Percentiles rank a stretch among this genome's conserved stretches.
phyloP scores from a whole-genome alignment of 2,113 vertebrate species.

The Sinocyclocheilus grahami region DNA sequence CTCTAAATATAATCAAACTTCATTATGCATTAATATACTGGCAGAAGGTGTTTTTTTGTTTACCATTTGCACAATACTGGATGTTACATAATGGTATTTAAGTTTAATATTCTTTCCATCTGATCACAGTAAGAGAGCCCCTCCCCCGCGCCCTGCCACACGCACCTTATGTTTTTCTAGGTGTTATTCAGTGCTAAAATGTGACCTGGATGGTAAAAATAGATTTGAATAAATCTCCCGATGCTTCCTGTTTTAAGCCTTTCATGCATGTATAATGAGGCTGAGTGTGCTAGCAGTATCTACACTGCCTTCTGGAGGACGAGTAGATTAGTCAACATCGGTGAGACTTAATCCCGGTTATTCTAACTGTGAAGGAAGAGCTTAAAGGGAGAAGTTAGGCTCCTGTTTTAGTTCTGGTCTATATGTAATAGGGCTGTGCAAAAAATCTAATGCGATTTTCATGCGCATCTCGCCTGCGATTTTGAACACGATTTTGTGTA shows the following conservation, averaged over 20 bases:
- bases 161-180: neutral
- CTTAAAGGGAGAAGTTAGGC: neutral
- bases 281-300: constrained; percentile 19
- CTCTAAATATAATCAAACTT: neutral
- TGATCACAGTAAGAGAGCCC: neutral
- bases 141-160: neutral
- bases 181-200: constrained; percentile 18
- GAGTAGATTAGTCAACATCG: constrained; percentile 20
- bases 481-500: too few species aligned
- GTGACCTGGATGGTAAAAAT: constrained; percentile 45
- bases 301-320: constrained; percentile 26
- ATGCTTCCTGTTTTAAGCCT: constrained; percentile 36
- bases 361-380: constrained; percentile 17
- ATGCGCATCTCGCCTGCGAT: too few species aligned
- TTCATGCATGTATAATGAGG: constrained; percentile 32
- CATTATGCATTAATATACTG: neutral
- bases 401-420: constrained; percentile 16
- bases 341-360: constrained; percentile 24
- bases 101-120: neutral
- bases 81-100: neutral
- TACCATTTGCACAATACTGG: neutral
- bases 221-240: constrained; percentile 40
- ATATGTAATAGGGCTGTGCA: neutral
- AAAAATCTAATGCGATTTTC: too few species aligned
- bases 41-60: neutral